Percentiles rank a stretch among this genome's conserved stretches.
Conservation (phyloP, 2,797 vertebrate genomes). For the Capromys pilorides region DNA sequence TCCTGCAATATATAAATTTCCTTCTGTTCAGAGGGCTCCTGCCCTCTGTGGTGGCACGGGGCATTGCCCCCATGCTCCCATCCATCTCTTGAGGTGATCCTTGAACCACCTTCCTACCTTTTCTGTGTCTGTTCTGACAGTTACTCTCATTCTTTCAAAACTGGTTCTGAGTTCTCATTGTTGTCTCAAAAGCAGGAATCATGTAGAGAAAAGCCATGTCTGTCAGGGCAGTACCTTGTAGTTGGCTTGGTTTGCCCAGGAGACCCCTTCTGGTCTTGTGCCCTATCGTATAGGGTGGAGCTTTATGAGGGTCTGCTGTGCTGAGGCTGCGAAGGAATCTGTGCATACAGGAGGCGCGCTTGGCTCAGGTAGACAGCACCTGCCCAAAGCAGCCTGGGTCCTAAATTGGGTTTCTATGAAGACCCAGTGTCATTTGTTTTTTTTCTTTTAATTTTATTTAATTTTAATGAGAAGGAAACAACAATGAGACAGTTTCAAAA, state of each 20-base stretch:
- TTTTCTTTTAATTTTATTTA: too few relatives aligned
- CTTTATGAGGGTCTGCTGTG: background rate
- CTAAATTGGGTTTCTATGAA: background rate
- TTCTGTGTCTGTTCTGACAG: slow-evolving; percentile 45
- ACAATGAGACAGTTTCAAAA: too few relatives aligned
- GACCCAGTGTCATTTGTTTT: background rate
- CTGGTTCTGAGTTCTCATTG: slow-evolving; percentile 34
- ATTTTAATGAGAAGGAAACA: too few relatives aligned
- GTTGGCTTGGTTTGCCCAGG: background rate
- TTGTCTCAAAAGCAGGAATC: slow-evolving; percentile 39
- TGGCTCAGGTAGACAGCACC: background rate
- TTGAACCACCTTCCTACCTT: background rate
- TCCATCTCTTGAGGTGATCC: background rate
- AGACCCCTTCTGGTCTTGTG: slow-evolving; percentile 49
- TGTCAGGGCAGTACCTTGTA: slow-evolving; percentile 43
- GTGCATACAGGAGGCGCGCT: background rate
- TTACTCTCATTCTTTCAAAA: slow-evolving; percentile 55
- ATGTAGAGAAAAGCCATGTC: slow-evolving; percentile 39
- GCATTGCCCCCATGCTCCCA: background rate
- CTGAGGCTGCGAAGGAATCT: background rate
- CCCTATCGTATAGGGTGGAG: background rate
- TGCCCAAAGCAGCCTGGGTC: background rate
- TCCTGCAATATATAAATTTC: background rate
- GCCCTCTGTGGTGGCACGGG: rapidly evolving
- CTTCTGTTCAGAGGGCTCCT: background rate